Base-by-base conservation (phyloP, 2,888 invertebrate genomes). In the Lasioglossum figueresi region DNA sequence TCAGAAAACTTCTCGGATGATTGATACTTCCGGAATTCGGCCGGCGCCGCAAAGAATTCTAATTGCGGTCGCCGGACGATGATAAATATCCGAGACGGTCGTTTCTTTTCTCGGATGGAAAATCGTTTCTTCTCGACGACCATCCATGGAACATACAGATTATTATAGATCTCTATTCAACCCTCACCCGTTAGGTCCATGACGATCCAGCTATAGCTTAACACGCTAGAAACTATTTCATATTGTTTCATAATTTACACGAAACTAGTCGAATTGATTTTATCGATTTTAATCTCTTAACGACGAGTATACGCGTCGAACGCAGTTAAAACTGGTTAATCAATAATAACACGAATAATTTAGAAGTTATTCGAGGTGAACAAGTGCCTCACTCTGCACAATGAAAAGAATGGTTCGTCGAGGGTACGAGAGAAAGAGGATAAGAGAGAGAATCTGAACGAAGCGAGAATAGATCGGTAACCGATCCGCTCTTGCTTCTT, bases 1-100 rank as follows among this genome's bases (percentile, higher is more conserved):
- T 88, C 79, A 77, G 80, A 78, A 72, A 86, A 76, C 43, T 78
- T 76, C 27, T 40, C 73, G 8, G 77, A 78, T 16, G 71, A 27
- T 16, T n/a, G 48, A 48, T 80, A 40, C 56, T 75, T 72, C 63
- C 52, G 63, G 80, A 63, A 80, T 80, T 76, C 45, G 74, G 70
- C 31, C 40, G 23, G 52, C 40, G 10, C 19, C 6, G 34, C 37
- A n/a, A 72, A 71, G 48, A 72, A 68, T 79, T 52, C 79, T 31
- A 79, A 72, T 66, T 31, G 40, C 75, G 23, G 23, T n/a, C 79
- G 37, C 19, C n/a, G 68, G 23, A 68, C 68, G 59, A 83, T 34
- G 75, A 70, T 45, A 31, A 68, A 48, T 56, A 74, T 37, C 40
- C 19, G 5, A 14, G 34, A 12, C 14, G 23, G 8, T 12, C 23